phyloP scores from a whole-genome alignment of 2,113 vertebrate genomes.

The Cinclus cinclus region DNA sequence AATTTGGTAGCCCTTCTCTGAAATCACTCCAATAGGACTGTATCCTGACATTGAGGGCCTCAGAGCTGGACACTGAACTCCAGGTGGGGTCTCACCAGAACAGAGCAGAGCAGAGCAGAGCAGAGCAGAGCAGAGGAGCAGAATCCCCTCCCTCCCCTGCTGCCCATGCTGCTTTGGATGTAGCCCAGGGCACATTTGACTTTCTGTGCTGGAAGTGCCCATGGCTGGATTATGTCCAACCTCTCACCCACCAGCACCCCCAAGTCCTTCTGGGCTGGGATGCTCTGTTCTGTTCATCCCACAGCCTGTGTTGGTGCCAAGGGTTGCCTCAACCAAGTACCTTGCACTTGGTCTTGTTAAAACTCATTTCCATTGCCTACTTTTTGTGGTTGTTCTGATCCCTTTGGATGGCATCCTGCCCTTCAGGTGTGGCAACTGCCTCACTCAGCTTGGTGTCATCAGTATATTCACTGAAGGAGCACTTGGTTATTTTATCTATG shows the following conservation, averaged over 20 bases:
- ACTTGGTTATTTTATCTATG: not conserved
- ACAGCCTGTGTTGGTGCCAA: not conserved
- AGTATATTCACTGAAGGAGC: not conserved
- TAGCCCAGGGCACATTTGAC: not conserved
- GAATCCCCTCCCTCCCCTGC: not conserved
- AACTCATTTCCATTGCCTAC: not conserved
- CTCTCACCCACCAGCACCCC: rapidly evolving
- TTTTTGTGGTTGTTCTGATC: not conserved
- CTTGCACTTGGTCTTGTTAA: not conserved
- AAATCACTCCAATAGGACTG: not conserved
- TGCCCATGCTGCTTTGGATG: rapidly evolving
- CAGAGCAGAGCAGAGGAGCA: not conserved
- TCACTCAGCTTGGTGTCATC: not conserved
- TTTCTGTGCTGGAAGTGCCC: not conserved
- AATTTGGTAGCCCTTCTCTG: not conserved
- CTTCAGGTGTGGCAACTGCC: not conserved
- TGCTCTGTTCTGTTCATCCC: not conserved
- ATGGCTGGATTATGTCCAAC: not conserved
- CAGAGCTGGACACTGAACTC: not conserved
- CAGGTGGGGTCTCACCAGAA: not conserved
- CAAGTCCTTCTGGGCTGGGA: not conserved
- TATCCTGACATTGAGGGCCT: no score
- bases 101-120: not conserved
- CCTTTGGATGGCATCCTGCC: not conserved
- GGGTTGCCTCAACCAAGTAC: rapidly evolving